Evolutionary conservation across 2,797 vertebrate genomes (phyloP).

Genomic region (Toxotes lorentzi): DNA sequence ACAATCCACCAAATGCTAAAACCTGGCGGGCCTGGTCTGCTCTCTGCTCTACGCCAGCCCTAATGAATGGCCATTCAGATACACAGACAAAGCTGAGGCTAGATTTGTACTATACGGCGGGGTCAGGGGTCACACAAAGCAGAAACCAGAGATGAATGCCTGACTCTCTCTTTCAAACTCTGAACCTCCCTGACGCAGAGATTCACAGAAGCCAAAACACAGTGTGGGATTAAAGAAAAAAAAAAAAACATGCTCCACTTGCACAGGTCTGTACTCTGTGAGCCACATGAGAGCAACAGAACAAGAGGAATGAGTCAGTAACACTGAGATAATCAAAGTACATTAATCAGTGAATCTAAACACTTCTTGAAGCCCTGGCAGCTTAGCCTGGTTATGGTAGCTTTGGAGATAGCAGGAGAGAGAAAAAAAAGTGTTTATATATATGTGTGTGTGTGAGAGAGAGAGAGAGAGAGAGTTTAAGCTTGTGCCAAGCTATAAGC

Average conservation of each 20-base stretch:
- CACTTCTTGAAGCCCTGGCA: conserved; percentile 56
- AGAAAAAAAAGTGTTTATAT: conserved; percentile 26
- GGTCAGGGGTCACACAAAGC: conserved; percentile 80
- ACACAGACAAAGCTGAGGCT: conserved; percentile 69
- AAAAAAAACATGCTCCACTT: conserved; percentile 37
- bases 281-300: conserved; percentile 62
- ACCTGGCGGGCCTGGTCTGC: conserved; percentile 63
- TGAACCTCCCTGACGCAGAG: conserved; percentile 29
- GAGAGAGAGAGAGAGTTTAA: conserved; percentile 47
- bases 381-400: conserved; percentile 48
- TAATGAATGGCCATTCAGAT: conserved; percentile 83
- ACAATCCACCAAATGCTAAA: conserved; percentile 72
- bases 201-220: conserved; percentile 39
- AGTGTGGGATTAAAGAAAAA: conserved; percentile 19
- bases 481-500: conserved; percentile 75
- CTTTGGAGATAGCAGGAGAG: conserved; percentile 53
- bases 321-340: conserved; percentile 73
- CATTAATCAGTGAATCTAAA: conserved; percentile 73
- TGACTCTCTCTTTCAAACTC: conserved; percentile 39
- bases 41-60: conserved; percentile 63
- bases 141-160: conserved; percentile 74
- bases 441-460: conserved; percentile 6
- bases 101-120: conserved; percentile 55
- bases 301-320: conserved; percentile 71
- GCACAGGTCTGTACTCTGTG: conserved; percentile 46